Base-by-base conservation (phyloP, 2,113 vertebrate species). In the Mungos mungo region DNA sequence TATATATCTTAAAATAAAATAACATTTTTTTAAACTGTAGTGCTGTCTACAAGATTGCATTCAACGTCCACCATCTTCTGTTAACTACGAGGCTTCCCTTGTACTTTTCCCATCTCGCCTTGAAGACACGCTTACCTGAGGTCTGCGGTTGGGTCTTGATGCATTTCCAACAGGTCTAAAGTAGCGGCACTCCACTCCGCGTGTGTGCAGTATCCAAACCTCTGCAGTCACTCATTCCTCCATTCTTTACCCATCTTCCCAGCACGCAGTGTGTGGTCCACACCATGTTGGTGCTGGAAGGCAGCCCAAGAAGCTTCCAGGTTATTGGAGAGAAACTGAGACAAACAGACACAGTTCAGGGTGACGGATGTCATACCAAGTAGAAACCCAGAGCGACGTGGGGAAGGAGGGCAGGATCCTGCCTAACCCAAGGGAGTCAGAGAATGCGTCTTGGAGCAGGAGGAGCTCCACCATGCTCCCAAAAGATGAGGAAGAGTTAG, bases 21-120 rank as follows among this genome's bases (percentile, higher is more conserved):
- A 47, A 23, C 7, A 3, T 60, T 8, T 60, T 60, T 60, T 60
- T 9, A 57, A 23, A 23, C 21, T 8, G 21, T 60, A 35, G 27
- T 41, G 47, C 45, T 79, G 2, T 68, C 63, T 65, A 7, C 19
- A 47, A 88, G 41, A 41, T 7, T 31, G 5, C 47, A 47, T 52
- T 74, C 77, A 52, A 47, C 1, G 1, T 10, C 41, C 77, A 72
- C 16, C 31, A 92, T 31, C 77, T 72, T 80, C 16, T 74, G 29
- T 85, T 66, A 33, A 84, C 35, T 2, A 1, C n/a, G 19, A 74
- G 74, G 23, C 52, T 84, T 68, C 52, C 31, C 4, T 27, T 10
- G 7, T n/a, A 0, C 0, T 1, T 66, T n/a, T 21, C 3, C 4
- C 25, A 31, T 69, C 54, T 72, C 7, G 19, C 29, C 69, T 5